These are phyloP conservation scores for Bugulina stolonifera DNA, from an alignment of 2,888 invertebrate species.

Conservation along the genomic window DNA sequence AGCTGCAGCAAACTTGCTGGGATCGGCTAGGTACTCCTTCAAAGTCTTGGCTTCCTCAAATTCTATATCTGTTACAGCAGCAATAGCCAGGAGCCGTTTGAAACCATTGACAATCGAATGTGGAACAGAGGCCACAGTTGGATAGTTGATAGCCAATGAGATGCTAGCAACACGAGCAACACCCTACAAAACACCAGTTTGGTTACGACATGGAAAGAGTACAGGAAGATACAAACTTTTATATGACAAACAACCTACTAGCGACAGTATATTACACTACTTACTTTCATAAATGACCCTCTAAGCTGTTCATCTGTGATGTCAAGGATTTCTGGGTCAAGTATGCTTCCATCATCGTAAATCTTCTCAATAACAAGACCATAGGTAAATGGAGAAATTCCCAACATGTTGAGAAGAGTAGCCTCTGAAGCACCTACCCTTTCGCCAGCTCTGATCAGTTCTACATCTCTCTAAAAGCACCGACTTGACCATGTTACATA, in stretches of 20 bases:
- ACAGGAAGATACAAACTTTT: no score
- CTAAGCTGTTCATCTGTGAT: conserved; percentile 94
- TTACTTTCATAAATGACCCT: conserved; percentile 72
- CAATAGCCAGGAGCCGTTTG: conserved; percentile 93
- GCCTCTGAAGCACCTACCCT: conserved; percentile 98
- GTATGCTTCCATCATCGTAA: conserved; percentile 96
- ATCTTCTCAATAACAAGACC: conserved; percentile 69
- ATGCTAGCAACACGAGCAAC: conserved; percentile 90
- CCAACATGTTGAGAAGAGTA: conserved; percentile 97
- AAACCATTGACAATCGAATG: conserved; percentile 97
- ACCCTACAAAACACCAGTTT: conserved; percentile 58
- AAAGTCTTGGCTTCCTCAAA: conserved; percentile 90
- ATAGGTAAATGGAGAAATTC: conserved; percentile 98
- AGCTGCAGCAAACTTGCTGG: conserved; percentile 80
- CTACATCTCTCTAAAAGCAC: conserved; percentile 58
- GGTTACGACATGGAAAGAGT: not conserved
- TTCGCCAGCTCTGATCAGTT: conserved; percentile 72
- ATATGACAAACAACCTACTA: no score
- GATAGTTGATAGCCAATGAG: conserved; percentile 87
- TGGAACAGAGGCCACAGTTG: conserved; percentile 91
- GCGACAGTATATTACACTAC: no score
- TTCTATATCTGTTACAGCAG: conserved; percentile 88
- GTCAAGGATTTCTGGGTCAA: conserved; percentile 92
- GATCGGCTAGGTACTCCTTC: conserved; percentile 72
- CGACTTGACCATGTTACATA: no score